These are phyloP conservation scores for Cichladusa arquata DNA, from an alignment of 2,113 vertebrate species.

Conservation along the genomic window DNA sequence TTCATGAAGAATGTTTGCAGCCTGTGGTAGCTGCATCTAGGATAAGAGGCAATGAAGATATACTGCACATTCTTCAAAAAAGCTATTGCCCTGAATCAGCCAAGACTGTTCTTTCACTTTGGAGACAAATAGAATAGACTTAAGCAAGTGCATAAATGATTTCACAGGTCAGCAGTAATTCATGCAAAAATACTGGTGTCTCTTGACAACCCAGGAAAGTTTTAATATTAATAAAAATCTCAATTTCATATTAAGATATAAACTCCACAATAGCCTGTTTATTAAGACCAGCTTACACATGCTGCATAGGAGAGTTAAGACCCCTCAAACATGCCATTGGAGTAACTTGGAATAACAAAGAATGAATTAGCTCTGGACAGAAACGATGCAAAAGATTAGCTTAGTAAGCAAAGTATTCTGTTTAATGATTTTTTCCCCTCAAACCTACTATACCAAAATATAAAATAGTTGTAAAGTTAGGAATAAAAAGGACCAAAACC, in stretches of 20 bases:
- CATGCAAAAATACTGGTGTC: not conserved
- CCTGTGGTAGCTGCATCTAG: not conserved
- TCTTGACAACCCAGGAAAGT: not conserved
- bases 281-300: not conserved
- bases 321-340: not conserved
- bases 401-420: not conserved
- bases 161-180: not conserved
- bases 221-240: not conserved
- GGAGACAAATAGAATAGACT: not conserved
- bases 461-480: not conserved
- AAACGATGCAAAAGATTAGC: not conserved
- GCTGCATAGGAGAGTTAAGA: not conserved
- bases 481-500: not conserved
- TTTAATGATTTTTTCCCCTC: not conserved
- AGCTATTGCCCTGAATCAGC: not conserved
- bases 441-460: not conserved
- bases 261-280: not conserved
- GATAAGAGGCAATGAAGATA: not conserved
- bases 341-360: not conserved
- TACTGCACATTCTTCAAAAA: not conserved
- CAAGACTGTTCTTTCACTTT: not conserved
- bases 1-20: not conserved
- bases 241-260: not conserved
- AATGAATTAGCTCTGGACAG: not conserved
- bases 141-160: not conserved